Base-by-base conservation (phyloP, 2,888 invertebrate species). In the Stenodema calcarata region DNA sequence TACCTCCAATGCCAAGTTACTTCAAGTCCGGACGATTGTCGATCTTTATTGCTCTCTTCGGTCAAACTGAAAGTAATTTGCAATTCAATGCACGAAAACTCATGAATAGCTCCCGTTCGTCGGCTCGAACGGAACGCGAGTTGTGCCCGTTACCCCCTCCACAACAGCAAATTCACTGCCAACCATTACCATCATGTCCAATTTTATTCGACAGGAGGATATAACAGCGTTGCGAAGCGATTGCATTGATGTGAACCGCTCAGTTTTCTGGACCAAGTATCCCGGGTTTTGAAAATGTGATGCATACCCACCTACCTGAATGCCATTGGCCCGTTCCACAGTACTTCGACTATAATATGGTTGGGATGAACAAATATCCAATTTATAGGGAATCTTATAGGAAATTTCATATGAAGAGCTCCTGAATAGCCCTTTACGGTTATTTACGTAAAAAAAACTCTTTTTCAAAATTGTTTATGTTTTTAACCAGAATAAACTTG, bases 31-130 rank as follows among this genome's bases (percentile, higher is more conserved):
- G 73, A 41, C 30, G 73, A 73, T 73, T 73, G 73, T 73, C 73
- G 73, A 73, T 73, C 73, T 73, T 73, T 73, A 73, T 73, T 73
- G 73, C 73, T 28, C 73, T 73, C 73, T 41, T 73, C 35, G 30
- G 73, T 30, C 41, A 30, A 73, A 73, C 73, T 73, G 41, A 73
- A 73, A 35, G 73, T 73, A 73, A 73, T 73, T 73, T 73, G 73
- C 73, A 73, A 73, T 73, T 73, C 73, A 73, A 73, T 41, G 41
- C 73, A 73, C 73, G 73, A 73, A 73, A 73, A 73, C 73, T 73
- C 73, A 73, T 73, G 73, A 73, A 73, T 73, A 73, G 73, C 35
- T 73, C 14, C 41, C 73, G 73, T 35, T 73, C 73, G n/a, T 73
- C 18, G 28, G 11, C 7, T 70, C 35, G 2, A 70, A 70, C 70